A percentile compares a stretch with the other conserved stretches of the same genome.
phyloP scores from a whole-genome alignment of 2,888 invertebrate genomes.

The Amphimallon solstitiale region DNA sequence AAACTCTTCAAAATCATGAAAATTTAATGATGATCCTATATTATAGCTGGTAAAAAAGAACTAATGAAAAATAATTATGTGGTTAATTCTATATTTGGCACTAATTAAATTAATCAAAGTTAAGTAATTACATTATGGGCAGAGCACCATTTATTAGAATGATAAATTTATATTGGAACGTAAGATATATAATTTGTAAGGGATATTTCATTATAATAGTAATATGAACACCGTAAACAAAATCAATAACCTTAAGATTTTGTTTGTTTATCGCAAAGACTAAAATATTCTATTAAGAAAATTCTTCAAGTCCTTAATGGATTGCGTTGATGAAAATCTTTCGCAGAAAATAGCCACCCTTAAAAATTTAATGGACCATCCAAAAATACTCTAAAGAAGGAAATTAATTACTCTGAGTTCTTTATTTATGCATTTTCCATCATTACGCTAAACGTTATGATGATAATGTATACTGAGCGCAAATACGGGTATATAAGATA shows the following conservation, averaged over 20 bases:
- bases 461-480: slow-evolving; percentile 9
- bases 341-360: neutral
- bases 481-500: neutral
- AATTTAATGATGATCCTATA: no score
- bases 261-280: neutral
- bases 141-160: no score
- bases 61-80: no score
- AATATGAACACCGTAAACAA: no score
- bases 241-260: neutral
- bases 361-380: slow-evolving; percentile 28
- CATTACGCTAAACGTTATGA: slow-evolving; percentile 25
- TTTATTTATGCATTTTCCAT: slow-evolving; percentile 30
- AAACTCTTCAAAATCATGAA: no score
- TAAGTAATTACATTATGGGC: no score
- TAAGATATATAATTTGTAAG: no score
- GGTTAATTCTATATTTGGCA: no score
- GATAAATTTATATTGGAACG: no score
- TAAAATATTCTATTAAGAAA: neutral
- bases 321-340: neutral
- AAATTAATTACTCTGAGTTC: slow-evolving; percentile 16
- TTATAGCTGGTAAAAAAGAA: no score
- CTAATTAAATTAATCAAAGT: no score
- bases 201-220: no score
- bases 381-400: slow-evolving; percentile 9
- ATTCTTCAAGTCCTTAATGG: slow-evolving; percentile 11